Conservation (phyloP, 2,888 invertebrate species). For the Autographa pulchrina region DNA sequence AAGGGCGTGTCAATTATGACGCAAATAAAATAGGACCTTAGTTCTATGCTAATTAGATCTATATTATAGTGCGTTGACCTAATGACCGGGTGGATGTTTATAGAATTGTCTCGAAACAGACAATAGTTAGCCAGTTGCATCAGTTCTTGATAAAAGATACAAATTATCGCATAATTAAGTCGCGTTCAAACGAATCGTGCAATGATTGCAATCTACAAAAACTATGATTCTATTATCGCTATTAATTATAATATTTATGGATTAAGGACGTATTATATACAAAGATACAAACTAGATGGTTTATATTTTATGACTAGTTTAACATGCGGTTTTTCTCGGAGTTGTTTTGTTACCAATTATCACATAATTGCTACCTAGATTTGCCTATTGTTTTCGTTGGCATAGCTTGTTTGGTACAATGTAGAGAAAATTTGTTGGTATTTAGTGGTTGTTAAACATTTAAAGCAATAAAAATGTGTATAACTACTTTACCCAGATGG, state of each 20-base stretch:
- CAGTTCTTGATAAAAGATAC: not conserved
- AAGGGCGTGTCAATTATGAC: not conserved
- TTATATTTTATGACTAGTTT: not conserved
- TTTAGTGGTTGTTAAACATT: not conserved
- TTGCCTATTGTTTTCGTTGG: not conserved
- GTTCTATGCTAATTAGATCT: not conserved
- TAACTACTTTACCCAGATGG: too few relatives aligned
- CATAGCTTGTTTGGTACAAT: not conserved
- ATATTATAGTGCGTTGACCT: not conserved
- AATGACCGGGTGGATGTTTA: not conserved
- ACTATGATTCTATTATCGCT: not conserved
- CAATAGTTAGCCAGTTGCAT: not conserved
- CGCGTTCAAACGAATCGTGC: not conserved
- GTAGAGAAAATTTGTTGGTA: not conserved
- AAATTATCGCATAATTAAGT: not conserved
- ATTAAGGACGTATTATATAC: constrained; percentile 3
- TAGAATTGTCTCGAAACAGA: not conserved
- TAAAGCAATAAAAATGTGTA: not conserved
- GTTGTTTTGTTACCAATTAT: not conserved
- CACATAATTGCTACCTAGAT: not conserved
- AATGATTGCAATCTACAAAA: not conserved
- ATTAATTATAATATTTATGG: constrained; percentile 1
- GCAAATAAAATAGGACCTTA: constrained; percentile 1
- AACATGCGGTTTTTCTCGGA: not conserved
- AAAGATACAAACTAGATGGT: not conserved